Evolutionary conservation across 2,113 vertebrate species (phyloP).

Genomic region (Bucco capensis): DNA sequence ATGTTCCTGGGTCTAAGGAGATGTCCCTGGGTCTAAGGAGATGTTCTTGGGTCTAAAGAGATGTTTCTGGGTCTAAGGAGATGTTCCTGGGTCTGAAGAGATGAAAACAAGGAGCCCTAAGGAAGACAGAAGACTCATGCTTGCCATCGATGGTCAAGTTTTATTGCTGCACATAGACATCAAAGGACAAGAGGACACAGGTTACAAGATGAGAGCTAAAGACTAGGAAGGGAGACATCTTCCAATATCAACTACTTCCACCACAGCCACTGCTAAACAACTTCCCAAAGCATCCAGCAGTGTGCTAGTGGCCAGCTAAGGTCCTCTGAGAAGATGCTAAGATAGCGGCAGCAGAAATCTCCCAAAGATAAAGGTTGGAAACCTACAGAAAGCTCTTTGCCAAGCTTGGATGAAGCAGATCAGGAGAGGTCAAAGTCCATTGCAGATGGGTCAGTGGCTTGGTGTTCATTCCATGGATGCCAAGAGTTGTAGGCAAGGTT

Average conservation of each 20-base stretch:
- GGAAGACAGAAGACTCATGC: not conserved
- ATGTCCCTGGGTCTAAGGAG: too few relatives aligned
- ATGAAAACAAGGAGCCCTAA: rapidly evolving
- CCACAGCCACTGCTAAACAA: not conserved
- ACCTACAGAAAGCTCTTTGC: not conserved
- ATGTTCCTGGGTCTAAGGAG: not conserved
- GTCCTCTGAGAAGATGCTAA: not conserved
- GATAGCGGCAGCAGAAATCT: not conserved
- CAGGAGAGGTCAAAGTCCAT: rapidly evolving
- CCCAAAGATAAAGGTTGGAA: not conserved
- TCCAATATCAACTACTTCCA: not conserved
- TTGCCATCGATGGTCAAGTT: not conserved
- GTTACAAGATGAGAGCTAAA: not conserved
- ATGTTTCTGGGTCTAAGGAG: too few relatives aligned
- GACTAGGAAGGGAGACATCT: rapidly evolving
- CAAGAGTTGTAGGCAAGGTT: too few relatives aligned
- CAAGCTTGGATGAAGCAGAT: rapidly evolving
- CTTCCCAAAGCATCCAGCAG: not conserved
- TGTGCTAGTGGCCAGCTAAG: not conserved
- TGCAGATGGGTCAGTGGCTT: not conserved
- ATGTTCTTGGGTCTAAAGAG: not conserved
- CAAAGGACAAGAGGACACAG: not conserved
- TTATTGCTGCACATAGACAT: slow-evolving; percentile 21
- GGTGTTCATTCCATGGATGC: not conserved
- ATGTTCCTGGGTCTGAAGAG: not conserved